Conservation (phyloP, 2,113 vertebrate species). For the Laticauda laticaudata region DNA sequence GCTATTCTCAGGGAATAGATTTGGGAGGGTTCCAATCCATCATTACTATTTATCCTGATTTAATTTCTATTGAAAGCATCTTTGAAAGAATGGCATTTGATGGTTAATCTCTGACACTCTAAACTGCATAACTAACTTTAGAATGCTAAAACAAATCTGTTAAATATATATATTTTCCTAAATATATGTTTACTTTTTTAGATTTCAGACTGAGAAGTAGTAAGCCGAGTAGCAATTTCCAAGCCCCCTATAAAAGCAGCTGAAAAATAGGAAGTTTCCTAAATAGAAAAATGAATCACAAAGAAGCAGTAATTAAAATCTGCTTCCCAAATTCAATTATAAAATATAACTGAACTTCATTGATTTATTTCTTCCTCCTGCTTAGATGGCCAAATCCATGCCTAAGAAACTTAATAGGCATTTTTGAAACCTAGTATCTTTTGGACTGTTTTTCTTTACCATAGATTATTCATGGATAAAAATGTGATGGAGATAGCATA, state of each 20-base stretch:
- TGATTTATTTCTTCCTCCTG: background rate
- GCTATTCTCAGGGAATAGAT: background rate
- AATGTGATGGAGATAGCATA: background rate
- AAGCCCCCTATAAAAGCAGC: background rate
- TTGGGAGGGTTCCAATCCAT: background rate
- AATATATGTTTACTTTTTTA: background rate
- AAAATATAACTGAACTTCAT: background rate
- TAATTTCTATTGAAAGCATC: background rate
- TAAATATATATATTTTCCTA: background rate
- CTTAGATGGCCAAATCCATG: background rate
- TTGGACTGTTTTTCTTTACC: background rate
- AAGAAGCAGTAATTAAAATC: background rate
- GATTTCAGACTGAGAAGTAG: background rate
- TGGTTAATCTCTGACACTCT: too few relatives aligned
- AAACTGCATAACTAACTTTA: background rate
- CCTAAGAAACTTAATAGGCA: background rate
- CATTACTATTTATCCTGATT: background rate
- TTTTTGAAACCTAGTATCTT: background rate
- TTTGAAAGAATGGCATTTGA: background rate
- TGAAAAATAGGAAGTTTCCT: conserved; percentile 8
- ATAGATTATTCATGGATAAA: background rate
- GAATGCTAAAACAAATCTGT: background rate
- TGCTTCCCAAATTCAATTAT: background rate
- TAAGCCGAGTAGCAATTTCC: background rate
- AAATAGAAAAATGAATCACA: conserved; percentile 4